phyloP scores from a whole-genome alignment of 2,797 vertebrate species.

The Xiphophorus birchmanni region DNA sequence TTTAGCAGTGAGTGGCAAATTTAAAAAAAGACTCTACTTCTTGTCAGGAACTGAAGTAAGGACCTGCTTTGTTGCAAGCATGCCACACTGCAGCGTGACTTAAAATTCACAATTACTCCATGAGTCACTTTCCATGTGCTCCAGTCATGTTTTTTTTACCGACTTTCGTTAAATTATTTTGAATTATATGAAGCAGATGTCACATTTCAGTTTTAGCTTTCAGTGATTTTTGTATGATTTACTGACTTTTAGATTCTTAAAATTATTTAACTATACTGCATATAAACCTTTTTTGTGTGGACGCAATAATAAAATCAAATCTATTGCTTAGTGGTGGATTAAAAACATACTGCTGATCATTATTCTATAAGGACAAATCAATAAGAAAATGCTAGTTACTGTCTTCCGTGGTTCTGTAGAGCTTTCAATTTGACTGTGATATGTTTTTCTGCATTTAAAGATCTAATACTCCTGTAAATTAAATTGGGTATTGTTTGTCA shows the following conservation, averaged over 20 bases:
- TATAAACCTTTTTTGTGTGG: not conserved
- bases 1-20: not conserved
- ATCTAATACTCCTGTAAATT: constrained; percentile 3
- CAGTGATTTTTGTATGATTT: not conserved
- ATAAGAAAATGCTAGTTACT: constrained; percentile 6
- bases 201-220: not conserved
- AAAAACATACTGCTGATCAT: not conserved
- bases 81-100: not conserved
- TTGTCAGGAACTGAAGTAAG: not conserved
- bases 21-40: not conserved
- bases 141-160: not conserved
- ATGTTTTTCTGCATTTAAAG: constrained; percentile 3
- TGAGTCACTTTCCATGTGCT: not conserved
- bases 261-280: not conserved
- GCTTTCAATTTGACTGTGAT: constrained; percentile 6
- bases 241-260: not conserved
- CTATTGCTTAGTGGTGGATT: not conserved
- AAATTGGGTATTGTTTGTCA: constrained; percentile 9
- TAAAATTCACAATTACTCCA: not conserved
- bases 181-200: constrained; percentile 1
- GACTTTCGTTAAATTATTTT: not conserved
- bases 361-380: not conserved
- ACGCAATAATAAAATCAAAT: not conserved
- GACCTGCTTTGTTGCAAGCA: not conserved
- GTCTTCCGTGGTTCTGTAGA: not conserved